Conservation (phyloP, 2,797 vertebrate species). For the Lemur catta region DNA sequence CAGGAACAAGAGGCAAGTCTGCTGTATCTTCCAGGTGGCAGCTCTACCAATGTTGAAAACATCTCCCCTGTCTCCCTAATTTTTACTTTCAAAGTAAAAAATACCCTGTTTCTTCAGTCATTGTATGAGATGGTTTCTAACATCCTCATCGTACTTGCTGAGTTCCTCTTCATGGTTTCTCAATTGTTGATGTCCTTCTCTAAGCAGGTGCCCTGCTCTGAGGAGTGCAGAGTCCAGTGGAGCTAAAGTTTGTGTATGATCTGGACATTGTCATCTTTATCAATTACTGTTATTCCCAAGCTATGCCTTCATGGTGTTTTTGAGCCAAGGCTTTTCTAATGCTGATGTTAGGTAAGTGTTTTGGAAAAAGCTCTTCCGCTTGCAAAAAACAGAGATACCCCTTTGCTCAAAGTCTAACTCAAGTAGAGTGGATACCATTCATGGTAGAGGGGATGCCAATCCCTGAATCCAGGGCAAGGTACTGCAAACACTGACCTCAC, state of each 20-base stretch:
- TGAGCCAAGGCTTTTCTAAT: not conserved
- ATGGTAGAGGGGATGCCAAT: accelerated
- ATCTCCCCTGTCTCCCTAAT: not conserved
- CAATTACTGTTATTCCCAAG: not conserved
- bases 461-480: not conserved
- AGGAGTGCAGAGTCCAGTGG: not conserved
- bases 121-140: not conserved
- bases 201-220: not conserved
- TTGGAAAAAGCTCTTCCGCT: not conserved
- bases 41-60: not conserved
- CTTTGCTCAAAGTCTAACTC: not conserved
- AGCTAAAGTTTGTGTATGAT: not conserved
- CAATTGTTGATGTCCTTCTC: not conserved
- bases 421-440: not conserved
- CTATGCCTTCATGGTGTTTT: not conserved
- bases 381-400: not conserved
- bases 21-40: accelerated
- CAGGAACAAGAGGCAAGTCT: not conserved
- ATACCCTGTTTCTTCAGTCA: not conserved
- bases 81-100: not conserved
- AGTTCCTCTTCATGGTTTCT: not conserved
- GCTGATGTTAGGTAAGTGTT: not conserved
- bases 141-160: accelerated
- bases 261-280: not conserved
- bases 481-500: accelerated